Percentiles rank a stretch among this genome's conserved stretches.
These are phyloP conservation scores for Thyatira batis DNA, from an alignment of 2,888 invertebrate genomes.

Conservation along the genomic window DNA sequence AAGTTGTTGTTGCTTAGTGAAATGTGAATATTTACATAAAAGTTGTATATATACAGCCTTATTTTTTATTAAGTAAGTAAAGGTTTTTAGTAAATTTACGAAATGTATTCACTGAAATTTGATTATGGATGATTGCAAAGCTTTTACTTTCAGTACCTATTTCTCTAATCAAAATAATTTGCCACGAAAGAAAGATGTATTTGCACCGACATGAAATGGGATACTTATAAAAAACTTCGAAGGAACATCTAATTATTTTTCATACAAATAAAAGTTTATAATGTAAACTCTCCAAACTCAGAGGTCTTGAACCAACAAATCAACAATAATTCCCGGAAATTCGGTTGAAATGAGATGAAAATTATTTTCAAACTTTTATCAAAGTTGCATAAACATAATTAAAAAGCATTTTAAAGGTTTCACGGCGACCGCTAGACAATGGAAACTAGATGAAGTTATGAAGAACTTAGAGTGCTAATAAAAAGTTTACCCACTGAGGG, in stretches of 20 bases:
- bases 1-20: not conserved
- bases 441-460: conserved; percentile 33
- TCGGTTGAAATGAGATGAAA: conserved; percentile 15
- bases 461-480: conserved; percentile 33
- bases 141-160: no score
- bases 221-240: not conserved
- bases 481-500: conserved; percentile 27
- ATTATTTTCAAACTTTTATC: conserved; percentile 30
- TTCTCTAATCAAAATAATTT: not conserved
- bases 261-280: not conserved
- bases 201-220: not conserved
- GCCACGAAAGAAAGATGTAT: not conserved
- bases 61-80: no score
- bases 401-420: conserved; percentile 51
- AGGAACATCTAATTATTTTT: not conserved
- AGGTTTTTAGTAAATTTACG: no score
- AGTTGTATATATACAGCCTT: no score
- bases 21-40: no score
- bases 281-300: not conserved
- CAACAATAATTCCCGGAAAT: conserved; percentile 1
- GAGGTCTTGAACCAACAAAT: not conserved
- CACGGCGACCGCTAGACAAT: conserved; percentile 32
- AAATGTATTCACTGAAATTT: no score
- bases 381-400: conserved; percentile 42
- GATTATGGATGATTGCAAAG: no score